Evolutionary conservation across 1,140 invertebrate genomes (phyloP).

Genomic region (Drosophila pseudoobscura): DNA sequence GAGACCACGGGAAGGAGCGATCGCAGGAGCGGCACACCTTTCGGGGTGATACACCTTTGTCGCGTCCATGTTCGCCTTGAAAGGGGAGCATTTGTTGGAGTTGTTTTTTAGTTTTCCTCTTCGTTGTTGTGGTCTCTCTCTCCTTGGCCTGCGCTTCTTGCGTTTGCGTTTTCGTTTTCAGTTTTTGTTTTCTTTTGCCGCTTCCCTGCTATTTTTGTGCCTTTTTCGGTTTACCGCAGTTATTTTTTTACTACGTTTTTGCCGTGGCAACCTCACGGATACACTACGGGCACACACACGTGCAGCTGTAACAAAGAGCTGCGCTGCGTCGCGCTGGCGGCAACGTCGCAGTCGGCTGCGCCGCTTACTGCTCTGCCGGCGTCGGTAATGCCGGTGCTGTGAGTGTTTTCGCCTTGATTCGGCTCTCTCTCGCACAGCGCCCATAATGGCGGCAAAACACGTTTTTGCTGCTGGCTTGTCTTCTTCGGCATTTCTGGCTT

Average conservation of each 20-base stretch:
- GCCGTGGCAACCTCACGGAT: slow-evolving; percentile 65
- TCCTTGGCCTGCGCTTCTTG: slow-evolving; percentile 18
- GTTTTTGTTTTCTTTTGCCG: slow-evolving; percentile 63
- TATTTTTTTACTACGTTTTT: slow-evolving; percentile 82
- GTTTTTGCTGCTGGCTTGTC: slow-evolving; percentile 71
- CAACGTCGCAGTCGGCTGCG: slow-evolving; percentile 37
- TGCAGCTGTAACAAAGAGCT: slow-evolving; percentile 44
- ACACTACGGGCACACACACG: slow-evolving; percentile 20
- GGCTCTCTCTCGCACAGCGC: slow-evolving; percentile 23
- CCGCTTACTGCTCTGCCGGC: slow-evolving; percentile 38
- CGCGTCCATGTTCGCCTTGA: slow-evolving; percentile 12
- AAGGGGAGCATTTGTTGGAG: neutral
- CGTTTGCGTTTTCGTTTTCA: slow-evolving; percentile 61
- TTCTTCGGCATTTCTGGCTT: slow-evolving; percentile 55
- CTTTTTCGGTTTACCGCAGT: slow-evolving; percentile 81
- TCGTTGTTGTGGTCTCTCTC: slow-evolving; percentile 31
- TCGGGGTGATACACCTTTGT: too few species aligned
- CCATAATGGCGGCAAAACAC: slow-evolving; percentile 75
- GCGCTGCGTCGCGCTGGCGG: slow-evolving; percentile 10
- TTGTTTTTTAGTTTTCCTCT: too few species aligned
- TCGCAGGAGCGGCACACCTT: too few species aligned
- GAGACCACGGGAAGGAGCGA: too few species aligned
- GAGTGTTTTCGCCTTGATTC: slow-evolving; percentile 23
- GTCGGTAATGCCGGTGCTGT: slow-evolving; percentile 19
- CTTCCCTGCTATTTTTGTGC: slow-evolving; percentile 67